Evolutionary conservation across 2,888 invertebrate genomes (phyloP).

Genomic region (Ommatoiulus sabulosus): DNA sequence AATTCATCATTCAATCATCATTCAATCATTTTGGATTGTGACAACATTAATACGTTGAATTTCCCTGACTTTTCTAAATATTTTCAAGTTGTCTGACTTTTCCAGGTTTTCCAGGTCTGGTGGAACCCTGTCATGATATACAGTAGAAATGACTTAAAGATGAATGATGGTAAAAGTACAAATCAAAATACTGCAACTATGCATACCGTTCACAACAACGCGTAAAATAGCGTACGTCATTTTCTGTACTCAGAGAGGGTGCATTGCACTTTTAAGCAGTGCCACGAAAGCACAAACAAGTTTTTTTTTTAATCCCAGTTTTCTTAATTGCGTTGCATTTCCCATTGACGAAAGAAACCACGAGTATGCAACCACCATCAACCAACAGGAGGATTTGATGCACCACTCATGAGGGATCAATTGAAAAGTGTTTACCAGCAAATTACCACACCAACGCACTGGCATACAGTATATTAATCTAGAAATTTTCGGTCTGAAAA

Average conservation of each 20-base stretch:
- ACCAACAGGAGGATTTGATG: not conserved
- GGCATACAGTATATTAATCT: not conserved
- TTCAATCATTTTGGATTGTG: no score
- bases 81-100: no score
- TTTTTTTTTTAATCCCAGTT: not conserved
- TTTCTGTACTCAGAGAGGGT: not conserved
- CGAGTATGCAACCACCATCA: not conserved
- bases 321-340: constrained; percentile 11
- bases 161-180: not conserved
- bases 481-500: not conserved
- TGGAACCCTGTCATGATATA: no score
- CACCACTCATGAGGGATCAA: not conserved
- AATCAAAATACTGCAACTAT: not conserved
- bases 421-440: not conserved
- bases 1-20: no score
- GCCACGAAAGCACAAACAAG: not conserved
- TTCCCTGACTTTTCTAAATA: no score
- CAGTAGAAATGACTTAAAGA: no score
- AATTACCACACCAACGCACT: not conserved
- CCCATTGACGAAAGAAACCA: constrained; percentile 3
- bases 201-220: not conserved
- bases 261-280: not conserved
- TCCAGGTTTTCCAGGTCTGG: no score
- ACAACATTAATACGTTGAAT: no score
- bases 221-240: not conserved